phyloP scores from a whole-genome alignment of 2,888 invertebrate species.

The Melipona bicolor region DNA sequence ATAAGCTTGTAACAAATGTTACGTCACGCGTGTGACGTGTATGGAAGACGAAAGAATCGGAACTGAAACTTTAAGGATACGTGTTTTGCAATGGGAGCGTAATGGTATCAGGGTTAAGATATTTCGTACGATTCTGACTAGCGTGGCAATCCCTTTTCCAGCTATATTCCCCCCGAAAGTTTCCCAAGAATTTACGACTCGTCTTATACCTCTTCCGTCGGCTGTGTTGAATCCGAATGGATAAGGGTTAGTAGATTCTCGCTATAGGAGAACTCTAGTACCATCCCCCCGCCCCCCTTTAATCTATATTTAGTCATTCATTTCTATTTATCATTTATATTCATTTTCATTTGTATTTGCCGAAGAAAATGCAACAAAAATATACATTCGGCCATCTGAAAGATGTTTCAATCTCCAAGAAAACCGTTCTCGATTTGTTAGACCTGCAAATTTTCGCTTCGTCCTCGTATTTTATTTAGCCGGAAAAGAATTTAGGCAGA shows the following conservation, averaged over 20 bases:
- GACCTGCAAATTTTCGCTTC: no score
- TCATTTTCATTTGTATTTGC: no score
- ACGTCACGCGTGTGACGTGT: background rate
- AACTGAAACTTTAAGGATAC: background rate
- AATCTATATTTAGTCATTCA: background rate
- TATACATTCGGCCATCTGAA: no score
- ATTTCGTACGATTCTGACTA: conserved; percentile 1
- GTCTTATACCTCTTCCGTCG: conserved; percentile 17
- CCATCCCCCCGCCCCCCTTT: background rate
- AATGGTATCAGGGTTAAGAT: conserved; percentile 12
- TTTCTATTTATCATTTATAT: no score
- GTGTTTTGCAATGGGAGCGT: background rate
- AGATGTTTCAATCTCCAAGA: no score
- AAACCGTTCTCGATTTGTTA: no score
- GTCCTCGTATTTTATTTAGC: no score
- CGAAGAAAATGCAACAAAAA: no score
- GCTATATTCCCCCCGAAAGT: conserved; percentile 15
- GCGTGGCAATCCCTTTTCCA: background rate
- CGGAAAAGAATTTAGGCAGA: no score
- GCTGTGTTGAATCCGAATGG: conserved; percentile 11
- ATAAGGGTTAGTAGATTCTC: background rate
- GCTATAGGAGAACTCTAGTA: background rate
- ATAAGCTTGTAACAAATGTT: no score
- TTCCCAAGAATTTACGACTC: conserved; percentile 28
- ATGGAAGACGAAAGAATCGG: background rate